These are phyloP conservation scores for Psephotus haematonotus DNA, from an alignment of 2,113 vertebrate species.

Conservation along the genomic window DNA sequence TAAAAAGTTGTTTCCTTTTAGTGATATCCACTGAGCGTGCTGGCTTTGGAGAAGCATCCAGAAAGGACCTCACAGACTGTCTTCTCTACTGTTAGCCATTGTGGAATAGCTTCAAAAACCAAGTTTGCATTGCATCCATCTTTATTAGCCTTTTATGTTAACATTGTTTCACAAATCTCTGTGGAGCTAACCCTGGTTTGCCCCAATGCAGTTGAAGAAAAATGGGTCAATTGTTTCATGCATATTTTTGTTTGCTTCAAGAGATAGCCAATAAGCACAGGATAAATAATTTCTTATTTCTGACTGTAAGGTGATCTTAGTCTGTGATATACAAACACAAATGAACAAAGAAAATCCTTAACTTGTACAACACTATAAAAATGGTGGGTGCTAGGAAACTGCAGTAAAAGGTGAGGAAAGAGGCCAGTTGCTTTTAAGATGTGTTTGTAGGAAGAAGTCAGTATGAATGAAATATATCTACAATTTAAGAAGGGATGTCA, in stretches of 20 bases:
- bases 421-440: background rate
- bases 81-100: background rate
- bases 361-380: background rate
- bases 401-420: background rate
- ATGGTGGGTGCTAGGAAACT: background rate
- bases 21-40: background rate
- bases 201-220: background rate
- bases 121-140: background rate
- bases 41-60: background rate
- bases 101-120: background rate
- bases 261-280: fast-evolving
- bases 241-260: background rate
- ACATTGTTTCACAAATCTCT: background rate
- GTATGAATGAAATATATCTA: background rate
- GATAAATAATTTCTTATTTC: background rate
- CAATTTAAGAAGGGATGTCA: background rate
- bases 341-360: background rate
- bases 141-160: background rate
- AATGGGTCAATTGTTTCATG: background rate
- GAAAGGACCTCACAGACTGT: background rate
- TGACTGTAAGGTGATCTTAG: background rate
- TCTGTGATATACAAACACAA: background rate
- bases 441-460: background rate
- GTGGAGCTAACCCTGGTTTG: background rate
- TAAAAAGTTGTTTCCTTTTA: background rate